Base-by-base conservation (phyloP, 2,797 vertebrate species). In the Falco peregrinus region DNA sequence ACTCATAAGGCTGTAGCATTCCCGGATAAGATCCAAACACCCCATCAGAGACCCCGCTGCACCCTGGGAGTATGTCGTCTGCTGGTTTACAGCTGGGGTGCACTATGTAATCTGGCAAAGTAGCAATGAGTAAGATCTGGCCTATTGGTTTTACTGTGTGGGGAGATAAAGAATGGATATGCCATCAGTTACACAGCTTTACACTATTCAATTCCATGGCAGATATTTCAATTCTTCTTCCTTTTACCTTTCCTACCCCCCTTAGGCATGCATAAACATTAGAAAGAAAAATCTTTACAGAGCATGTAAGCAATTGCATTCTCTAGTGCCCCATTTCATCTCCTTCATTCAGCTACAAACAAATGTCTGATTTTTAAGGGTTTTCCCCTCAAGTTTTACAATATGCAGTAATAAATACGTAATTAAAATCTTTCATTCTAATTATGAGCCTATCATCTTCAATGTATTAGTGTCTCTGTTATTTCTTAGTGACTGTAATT, bases 351-450 rank as follows among this genome's bases (percentile, higher is more conserved):
- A 63, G 24, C 84, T 87, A 35, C 29, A 86, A 84, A 88, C 29
- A 75, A 77, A 74, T 47, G 19, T 25, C 50, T 76, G 76, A 54
- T 69, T 78, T 69, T 33, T 70, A 70, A 43, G 25, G 9, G 29
- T 33, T 86, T 53, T 70, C 28, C 39, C 47, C 53, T 31, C 41
- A 76, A 84, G 53, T 80, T 95, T 43, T 48, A 82, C 50, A 73
- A 80, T 6, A 74, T 24, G 25, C 48, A 80, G 37, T 45, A 75
- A 78, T 65, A 89, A 83, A 82, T 43, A 51, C 4, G 76, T 57
- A 86, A 95, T 90, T 90, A 67, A 82, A 75, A 74, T 61, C 35
- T 86, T 96, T 75, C 67, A 80, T 68, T 88, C 73, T 69, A 88
- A 85, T 90, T 74, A 69, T 67, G 61, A 70, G 35, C 37, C 64